Evolutionary conservation across 1,140 invertebrate genomes (phyloP).

Genomic region (Drosophila fuyamai): DNA sequence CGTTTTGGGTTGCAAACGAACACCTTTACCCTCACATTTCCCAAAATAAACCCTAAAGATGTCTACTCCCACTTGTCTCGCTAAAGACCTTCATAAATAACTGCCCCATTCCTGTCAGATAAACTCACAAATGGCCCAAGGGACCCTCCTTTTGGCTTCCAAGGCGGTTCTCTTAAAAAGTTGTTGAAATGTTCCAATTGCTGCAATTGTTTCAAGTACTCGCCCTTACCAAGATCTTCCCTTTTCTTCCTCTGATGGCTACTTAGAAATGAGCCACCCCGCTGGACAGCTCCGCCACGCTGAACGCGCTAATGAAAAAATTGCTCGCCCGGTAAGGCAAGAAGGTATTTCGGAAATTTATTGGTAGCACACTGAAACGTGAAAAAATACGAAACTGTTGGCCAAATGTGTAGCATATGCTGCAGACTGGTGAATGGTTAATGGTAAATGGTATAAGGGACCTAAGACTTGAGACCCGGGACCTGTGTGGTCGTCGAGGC

Average conservation of each 20-base stretch:
- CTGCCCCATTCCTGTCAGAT: constrained; percentile 13
- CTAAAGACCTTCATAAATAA: not conserved
- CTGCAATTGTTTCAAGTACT: constrained; percentile 54
- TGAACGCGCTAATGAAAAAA: constrained; percentile 75
- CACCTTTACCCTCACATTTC: not conserved
- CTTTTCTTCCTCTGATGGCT: constrained; percentile 23
- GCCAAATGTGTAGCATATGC: constrained; percentile 71
- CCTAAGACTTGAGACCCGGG: not conserved
- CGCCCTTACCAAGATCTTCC: not conserved
- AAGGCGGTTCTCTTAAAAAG: constrained; percentile 55
- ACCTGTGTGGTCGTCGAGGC: constrained; percentile 66
- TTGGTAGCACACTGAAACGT: constrained; percentile 58
- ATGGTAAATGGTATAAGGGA: constrained; percentile 14
- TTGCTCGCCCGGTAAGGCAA: constrained; percentile 60
- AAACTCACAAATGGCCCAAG: constrained; percentile 6
- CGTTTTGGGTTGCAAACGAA: too few species aligned
- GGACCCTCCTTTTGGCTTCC: not conserved
- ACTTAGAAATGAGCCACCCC: constrained; percentile 29
- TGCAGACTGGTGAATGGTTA: constrained; percentile 9
- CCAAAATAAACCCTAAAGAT: not conserved
- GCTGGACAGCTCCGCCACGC: constrained; percentile 31
- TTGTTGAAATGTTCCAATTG: constrained; percentile 78
- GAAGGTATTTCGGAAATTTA: constrained; percentile 76
- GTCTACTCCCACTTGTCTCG: not conserved
- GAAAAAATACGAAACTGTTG: constrained; percentile 33